These are phyloP conservation scores for Phoxinus phoxinus DNA, from an alignment of 2,113 vertebrate species.

Conservation along the genomic window DNA sequence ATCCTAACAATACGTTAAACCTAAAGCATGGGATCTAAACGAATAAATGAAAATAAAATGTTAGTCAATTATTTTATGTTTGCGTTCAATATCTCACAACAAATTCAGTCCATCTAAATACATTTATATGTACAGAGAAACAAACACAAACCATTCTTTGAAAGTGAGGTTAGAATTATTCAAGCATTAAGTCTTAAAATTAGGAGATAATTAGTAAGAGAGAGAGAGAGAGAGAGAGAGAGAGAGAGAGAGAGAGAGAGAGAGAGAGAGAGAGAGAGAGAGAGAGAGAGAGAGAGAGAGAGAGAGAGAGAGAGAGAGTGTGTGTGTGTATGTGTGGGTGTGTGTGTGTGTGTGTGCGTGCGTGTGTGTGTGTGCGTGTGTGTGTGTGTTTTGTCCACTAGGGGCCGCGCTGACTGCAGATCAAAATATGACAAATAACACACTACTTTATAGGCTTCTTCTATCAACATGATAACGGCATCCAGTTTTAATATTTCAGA, in stretches of 20 bases:
- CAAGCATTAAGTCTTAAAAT: neutral
- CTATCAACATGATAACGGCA: neutral
- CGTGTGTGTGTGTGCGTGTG: too few relatives aligned
- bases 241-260: conserved; percentile 18
- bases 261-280: conserved; percentile 6
- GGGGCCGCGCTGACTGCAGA: conserved; percentile 74
- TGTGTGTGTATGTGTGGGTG: too few relatives aligned
- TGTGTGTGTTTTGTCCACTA: conserved; percentile 66
- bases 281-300: neutral
- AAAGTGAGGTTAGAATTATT: neutral
- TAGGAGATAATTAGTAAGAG: neutral
- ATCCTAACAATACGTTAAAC: neutral
- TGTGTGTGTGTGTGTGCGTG: too few relatives aligned
- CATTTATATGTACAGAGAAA: conserved; percentile 69
- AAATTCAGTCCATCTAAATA: neutral
- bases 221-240: conserved; percentile 11
- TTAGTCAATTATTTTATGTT: neutral
- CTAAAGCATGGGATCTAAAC: neutral
- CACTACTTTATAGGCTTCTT: conserved; percentile 12
- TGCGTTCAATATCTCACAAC: neutral
- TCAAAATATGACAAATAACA: conserved; percentile 73
- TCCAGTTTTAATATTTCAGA: neutral
- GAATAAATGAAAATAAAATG: neutral
- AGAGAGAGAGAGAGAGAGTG: too few relatives aligned
- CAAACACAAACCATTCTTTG: conserved; percentile 28